Conservation (phyloP, 2,113 vertebrate genomes). For the Syngnathus scovelli region DNA sequence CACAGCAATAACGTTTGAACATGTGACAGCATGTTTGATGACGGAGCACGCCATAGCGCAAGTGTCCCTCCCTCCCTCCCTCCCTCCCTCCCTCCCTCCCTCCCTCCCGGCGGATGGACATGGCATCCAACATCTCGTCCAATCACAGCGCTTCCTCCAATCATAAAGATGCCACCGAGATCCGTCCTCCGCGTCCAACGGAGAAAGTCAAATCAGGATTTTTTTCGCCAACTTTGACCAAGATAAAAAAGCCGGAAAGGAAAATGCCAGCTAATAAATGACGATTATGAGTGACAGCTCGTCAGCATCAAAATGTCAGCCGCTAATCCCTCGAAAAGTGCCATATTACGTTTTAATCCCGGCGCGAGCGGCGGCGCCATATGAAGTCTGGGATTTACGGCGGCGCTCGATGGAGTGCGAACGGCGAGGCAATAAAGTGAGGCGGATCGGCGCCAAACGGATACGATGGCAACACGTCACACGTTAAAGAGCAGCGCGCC, state of each 20-base stretch:
- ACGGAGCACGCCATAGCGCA: not conserved
- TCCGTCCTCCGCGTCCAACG: too few species aligned
- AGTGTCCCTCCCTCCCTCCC: not conserved
- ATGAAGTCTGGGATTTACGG: constrained; percentile 53
- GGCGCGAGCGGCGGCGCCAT: constrained; percentile 32
- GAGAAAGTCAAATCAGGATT: too few species aligned
- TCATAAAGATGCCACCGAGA: too few species aligned
- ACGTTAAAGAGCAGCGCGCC: constrained; percentile 57
- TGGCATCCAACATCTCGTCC: not conserved
- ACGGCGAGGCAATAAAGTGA: constrained; percentile 58
- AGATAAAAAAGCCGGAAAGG: not conserved
- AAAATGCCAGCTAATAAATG: constrained; percentile 47
- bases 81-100: not conserved
- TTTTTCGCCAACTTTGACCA: too few species aligned
- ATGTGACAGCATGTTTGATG: not conserved
- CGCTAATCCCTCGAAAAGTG: constrained; percentile 72
- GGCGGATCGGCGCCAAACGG: constrained; percentile 67
- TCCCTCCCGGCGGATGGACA: not conserved
- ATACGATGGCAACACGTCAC: constrained; percentile 70
- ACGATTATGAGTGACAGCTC: constrained; percentile 56
- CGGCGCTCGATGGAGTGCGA: constrained; percentile 42
- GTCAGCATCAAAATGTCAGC: constrained; percentile 59
- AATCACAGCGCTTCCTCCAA: not conserved
- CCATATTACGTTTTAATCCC: constrained; percentile 72
- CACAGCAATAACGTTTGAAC: not conserved